Conservation (phyloP, 2,797 vertebrate genomes). For the Dicrostonyx torquatus region DNA sequence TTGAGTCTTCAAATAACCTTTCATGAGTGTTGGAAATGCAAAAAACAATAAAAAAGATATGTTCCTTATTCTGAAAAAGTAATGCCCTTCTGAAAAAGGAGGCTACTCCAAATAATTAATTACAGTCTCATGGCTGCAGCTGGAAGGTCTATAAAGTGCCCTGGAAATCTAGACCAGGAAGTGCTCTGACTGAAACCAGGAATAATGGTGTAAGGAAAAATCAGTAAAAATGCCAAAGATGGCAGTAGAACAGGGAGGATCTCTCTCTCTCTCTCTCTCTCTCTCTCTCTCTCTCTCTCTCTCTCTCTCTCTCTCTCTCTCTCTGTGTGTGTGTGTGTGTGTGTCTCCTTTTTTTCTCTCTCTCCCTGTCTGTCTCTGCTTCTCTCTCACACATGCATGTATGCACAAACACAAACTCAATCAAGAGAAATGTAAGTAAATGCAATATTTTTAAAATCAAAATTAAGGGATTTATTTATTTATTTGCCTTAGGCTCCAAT, state of each 20-base stretch:
- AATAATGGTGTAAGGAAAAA: not conserved
- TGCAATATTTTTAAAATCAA: not conserved
- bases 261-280: not conserved
- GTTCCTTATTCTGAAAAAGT: constrained; percentile 15
- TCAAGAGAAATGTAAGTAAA: not conserved
- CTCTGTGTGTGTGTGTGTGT: too few relatives aligned
- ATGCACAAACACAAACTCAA: not conserved
- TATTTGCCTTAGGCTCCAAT: not conserved
- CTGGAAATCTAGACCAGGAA: not conserved
- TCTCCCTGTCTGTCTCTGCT: not conserved
- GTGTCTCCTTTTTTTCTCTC: not conserved
- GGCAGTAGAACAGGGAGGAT: not conserved
- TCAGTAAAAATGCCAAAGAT: not conserved
- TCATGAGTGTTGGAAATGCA: not conserved
- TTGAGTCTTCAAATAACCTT: not conserved
- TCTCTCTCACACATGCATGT: not conserved
- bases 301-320: not conserved
- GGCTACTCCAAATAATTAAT: constrained; percentile 21
- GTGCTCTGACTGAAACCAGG: not conserved
- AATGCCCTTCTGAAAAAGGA: not conserved
- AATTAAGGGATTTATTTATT: not conserved
- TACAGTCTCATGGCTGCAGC: not conserved
- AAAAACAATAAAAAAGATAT: not conserved
- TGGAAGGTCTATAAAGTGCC: not conserved
- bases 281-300: not conserved